These are phyloP conservation scores for Machimus rusticus DNA, from an alignment of 2,888 invertebrate genomes.

Conservation along the genomic window DNA sequence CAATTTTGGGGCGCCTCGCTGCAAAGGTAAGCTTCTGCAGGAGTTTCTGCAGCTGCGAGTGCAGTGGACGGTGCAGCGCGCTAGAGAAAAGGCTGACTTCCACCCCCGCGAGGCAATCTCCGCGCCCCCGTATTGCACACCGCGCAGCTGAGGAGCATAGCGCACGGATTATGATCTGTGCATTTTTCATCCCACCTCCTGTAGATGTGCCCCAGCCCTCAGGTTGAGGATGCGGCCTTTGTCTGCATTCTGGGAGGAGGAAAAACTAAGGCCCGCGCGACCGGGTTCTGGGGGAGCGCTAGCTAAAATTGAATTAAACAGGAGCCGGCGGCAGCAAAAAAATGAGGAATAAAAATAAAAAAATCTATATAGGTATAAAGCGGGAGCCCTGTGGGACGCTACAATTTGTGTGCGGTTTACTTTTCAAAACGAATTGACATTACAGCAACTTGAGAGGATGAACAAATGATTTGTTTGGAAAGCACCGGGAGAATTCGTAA, in stretches of 20 bases:
- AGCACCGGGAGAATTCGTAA: slow-evolving; percentile 46
- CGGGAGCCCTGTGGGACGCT: slow-evolving; percentile 19
- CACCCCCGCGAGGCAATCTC: neutral
- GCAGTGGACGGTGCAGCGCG: neutral
- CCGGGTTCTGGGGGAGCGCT: neutral
- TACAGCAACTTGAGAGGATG: slow-evolving; percentile 46
- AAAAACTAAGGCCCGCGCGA: neutral
- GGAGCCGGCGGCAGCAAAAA: neutral
- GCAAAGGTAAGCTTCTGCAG: neutral
- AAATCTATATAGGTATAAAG: neutral
- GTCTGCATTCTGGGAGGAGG: neutral
- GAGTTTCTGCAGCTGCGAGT: neutral
- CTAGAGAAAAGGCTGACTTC: neutral
- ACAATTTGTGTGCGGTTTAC: slow-evolving; percentile 48
- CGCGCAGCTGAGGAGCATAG: neutral
- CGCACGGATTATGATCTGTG: neutral
- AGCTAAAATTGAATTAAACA: slow-evolving; percentile 23
- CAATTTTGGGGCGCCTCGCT: neutral
- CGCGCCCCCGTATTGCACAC: neutral
- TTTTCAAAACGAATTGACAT: slow-evolving; percentile 48
- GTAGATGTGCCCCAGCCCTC: neutral
- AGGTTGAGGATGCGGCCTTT: neutral
- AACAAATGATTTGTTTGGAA: slow-evolving; percentile 48
- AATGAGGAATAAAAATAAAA: neutral
- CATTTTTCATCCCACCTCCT: neutral